phyloP scores from a whole-genome alignment of 2,113 vertebrate species.

The Rhagologus leucostigma region DNA sequence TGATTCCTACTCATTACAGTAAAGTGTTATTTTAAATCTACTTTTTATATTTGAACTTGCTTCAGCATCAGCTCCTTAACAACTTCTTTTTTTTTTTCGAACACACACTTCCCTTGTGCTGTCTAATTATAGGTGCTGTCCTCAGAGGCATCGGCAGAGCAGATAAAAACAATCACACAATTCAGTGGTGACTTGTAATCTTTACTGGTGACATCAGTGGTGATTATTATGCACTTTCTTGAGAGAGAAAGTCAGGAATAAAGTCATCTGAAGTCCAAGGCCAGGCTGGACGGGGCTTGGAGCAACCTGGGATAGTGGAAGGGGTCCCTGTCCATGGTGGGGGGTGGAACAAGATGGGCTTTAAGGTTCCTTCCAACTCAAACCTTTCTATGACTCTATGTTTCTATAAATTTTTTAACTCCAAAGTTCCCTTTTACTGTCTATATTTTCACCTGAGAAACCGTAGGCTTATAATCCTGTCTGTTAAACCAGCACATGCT shows the following conservation, averaged over 20 bases:
- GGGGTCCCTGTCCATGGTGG: not conserved
- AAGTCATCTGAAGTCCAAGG: not conserved
- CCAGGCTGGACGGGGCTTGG: not conserved
- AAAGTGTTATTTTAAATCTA: slow-evolving; percentile 40
- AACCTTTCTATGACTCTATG: not conserved
- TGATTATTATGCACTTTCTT: not conserved
- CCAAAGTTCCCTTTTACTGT: not conserved
- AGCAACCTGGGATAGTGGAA: not conserved
- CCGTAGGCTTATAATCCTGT: not conserved
- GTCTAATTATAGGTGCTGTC: not conserved
- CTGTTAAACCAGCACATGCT: not conserved
- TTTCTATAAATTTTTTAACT: not conserved
- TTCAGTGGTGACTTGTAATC: not conserved
- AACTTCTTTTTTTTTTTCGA: not conserved
- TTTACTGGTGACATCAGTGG: not conserved
- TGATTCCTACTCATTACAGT: slow-evolving; percentile 40
- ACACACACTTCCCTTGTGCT: not conserved
- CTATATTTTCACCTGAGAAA: not conserved
- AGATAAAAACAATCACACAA: not conserved
- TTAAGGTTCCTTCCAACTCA: not conserved
- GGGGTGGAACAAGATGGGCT: not conserved
- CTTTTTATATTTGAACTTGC: slow-evolving; percentile 29
- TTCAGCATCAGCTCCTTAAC: not conserved
- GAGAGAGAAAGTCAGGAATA: not conserved
- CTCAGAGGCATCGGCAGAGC: not conserved